Base-by-base conservation (phyloP, 2,797 vertebrate genomes). In the Poecile montanus region DNA sequence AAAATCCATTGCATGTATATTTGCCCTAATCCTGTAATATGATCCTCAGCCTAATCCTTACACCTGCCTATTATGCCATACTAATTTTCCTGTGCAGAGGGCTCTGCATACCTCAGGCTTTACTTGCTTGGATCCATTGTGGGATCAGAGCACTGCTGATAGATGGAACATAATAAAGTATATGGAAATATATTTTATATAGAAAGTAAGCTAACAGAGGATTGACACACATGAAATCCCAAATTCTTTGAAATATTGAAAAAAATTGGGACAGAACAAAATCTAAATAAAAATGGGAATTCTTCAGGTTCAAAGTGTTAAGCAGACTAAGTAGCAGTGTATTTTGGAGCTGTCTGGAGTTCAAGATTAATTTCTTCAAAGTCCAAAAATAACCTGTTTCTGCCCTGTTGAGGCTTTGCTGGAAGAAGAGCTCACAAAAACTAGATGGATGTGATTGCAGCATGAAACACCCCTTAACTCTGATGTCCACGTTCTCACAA, bases 21-120 rank as follows among this genome's bases (percentile, higher is more conserved):
- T 86, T 91, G 38, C 16, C 42, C 42, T 96, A 86, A 96, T 91
- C 88, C 93, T 85, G 57, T 86, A 91, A 73, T 63, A 29, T 81
- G 87, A 94, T 92, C 72, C 75, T 36, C 54, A 29, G 65, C 29
- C 61, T 95, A 86, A 94, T 93, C 90, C 83, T 81, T 82, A 32
- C 79, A 81, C 80, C 56, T 76, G n/a, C n/a, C 50, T 90, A 29
- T 89, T 54, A 57, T 42, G 25, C 34, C 17, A 23, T 30, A 45
- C 32, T 56, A 48, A 75, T 77, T 93, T 93, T 80, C 47, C n/a
- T 71, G 2, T 18, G 18, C 34, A n/a, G 50, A 36, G 19, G 16
- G 21, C 32, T 76, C 32, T 44, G 17, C 15, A 17, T 30, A 47
- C 15, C 7, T 53, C 42, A 78, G 21, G 13, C 7, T 95, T 72